Base-by-base conservation (phyloP, 2,797 vertebrate species). In the Todus mexicanus region DNA sequence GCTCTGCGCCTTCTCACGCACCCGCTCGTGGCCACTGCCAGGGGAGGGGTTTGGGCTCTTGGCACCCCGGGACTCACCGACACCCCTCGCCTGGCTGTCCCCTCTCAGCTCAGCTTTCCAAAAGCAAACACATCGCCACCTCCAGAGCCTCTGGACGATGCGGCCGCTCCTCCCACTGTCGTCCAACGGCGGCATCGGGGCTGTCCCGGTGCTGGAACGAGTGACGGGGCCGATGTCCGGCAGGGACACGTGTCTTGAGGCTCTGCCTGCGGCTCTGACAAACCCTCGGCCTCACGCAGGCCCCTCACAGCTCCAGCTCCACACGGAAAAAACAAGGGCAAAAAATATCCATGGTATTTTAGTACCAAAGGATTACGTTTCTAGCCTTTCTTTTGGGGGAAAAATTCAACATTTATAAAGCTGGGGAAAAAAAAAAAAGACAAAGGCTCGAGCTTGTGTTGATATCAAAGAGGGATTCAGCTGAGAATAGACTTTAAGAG, bases 151-250 rank as follows among this genome's bases (percentile, higher is more conserved):
- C 60, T 59, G 3, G 8, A 1, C 9, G 17, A 2, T 20, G 5
- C 0, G 1, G 59, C 2, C 0, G 66, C 43, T 37, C 47, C 31
- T 38, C 14, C 54, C 9, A 3, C 12, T 5, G 11, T n/a, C 75
- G 50, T 21, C n/a, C 2, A 2, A 15, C 2, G 3, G 12, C 35
- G 10, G 15, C 21, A 35, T 4, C 3, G 1, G 50, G 50, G 51
- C 37, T 7, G 2, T 3, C 7, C 23, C 45, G 27, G 37, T 2
- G 6, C 4, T 25, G 1, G 4, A 35, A 10, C 1, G 0, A 18
- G 59, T 4, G 59, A 15, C 15, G 7, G 47, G 37, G 68, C 19
- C 17, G 3, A 15, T 2, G 15, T 15, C 75, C 5, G 3, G 17
- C 48, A 19, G 68, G 54, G 47, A 54, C 8, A 3, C 1, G 15